Evolutionary conservation across 2,888 invertebrate species (phyloP).

Genomic region (Zygaena filipendulae): DNA sequence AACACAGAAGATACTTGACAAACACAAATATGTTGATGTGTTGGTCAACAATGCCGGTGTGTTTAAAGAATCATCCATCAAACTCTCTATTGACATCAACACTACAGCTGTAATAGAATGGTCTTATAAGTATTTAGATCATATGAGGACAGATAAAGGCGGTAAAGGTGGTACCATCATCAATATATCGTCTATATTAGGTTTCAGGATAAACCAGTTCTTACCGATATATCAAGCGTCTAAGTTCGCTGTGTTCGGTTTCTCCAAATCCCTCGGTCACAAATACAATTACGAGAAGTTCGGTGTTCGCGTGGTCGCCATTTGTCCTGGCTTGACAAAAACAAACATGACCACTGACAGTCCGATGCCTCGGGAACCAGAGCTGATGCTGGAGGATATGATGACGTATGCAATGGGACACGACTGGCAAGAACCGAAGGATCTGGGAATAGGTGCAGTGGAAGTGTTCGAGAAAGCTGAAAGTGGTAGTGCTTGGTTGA

Average conservation of each 20-base stretch:
- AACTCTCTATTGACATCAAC: constrained; percentile 30
- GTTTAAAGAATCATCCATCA: constrained; percentile 18
- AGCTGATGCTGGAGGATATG: constrained; percentile 12
- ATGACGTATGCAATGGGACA: constrained; percentile 9
- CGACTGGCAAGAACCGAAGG: constrained; percentile 21
- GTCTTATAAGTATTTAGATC: constrained; percentile 54
- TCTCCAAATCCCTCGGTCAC: constrained; percentile 45
- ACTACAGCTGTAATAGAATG: constrained; percentile 28
- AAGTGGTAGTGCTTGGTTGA: constrained; percentile 41
- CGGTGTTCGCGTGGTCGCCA: constrained; percentile 46
- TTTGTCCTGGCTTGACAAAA: constrained; percentile 50
- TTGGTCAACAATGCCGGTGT: constrained; percentile 44
- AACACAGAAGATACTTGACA: constrained; percentile 24
- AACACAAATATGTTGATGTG: constrained; percentile 33
- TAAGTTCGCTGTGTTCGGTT: constrained; percentile 58
- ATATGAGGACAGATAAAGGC: constrained; percentile 59
- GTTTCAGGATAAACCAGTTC: constrained; percentile 47
- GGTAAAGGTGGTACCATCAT: constrained; percentile 70
- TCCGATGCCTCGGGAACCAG: constrained; percentile 12
- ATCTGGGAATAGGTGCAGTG: constrained; percentile 22
- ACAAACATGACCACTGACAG: constrained; percentile 22
- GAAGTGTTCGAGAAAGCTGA: constrained; percentile 30
- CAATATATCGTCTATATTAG: constrained; percentile 70
- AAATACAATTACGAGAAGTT: constrained; percentile 38
- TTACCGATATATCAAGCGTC: constrained; percentile 66